A percentile compares a stretch with the other conserved stretches of the same genome.
Evolutionary conservation across 2,797 vertebrate genomes (phyloP).

Genomic region (Acropternis orthonyx): DNA sequence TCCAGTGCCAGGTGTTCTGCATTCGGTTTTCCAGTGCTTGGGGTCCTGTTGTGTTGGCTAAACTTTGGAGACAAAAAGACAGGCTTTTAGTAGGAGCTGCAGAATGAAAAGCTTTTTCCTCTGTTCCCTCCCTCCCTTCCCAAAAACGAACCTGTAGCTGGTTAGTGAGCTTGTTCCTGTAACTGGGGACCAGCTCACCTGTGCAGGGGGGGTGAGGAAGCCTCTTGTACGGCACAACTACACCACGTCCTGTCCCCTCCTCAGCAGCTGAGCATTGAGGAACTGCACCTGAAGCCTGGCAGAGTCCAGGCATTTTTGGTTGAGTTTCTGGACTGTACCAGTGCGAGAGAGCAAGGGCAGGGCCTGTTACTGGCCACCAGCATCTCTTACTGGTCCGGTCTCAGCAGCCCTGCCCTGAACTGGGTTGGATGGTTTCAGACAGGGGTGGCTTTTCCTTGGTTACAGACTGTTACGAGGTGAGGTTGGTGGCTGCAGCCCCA

Average conservation of each 20-base stretch:
- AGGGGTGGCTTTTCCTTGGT: neutral
- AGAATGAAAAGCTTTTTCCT: neutral
- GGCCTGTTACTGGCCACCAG: neutral
- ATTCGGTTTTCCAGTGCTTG: neutral
- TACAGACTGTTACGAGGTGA: neutral
- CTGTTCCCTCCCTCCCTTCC: neutral
- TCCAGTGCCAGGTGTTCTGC: neutral
- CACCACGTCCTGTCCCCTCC: neutral
- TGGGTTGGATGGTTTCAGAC: rapidly evolving
- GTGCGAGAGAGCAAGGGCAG: neutral
- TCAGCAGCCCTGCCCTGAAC: neutral
- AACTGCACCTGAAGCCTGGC: neutral
- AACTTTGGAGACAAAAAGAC: neutral
- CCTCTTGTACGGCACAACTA: neutral
- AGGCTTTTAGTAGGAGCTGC: neutral
- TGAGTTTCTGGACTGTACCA: neutral
- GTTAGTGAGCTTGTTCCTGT: neutral
- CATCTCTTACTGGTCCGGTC: neutral
- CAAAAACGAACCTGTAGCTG: neutral
- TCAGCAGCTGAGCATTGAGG: neutral
- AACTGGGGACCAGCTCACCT: neutral
- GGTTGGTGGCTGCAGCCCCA: neutral
- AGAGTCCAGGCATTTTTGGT: neutral
- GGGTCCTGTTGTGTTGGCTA: neutral
- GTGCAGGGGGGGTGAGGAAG: neutral